phyloP scores from a whole-genome alignment of 2,888 invertebrate genomes.

The Pantelozetes paolii region DNA sequence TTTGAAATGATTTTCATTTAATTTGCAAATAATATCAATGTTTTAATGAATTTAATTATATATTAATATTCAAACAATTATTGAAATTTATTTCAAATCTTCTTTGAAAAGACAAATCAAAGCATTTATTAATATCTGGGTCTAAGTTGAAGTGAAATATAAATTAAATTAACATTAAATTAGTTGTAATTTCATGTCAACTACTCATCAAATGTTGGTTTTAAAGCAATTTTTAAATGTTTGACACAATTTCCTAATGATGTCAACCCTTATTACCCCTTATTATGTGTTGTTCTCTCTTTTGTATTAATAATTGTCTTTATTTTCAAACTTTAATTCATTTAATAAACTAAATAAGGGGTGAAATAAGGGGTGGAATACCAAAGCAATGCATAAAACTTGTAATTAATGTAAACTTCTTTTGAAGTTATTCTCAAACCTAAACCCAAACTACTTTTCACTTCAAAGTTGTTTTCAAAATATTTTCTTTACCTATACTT shows the following conservation, averaged over 20 bases:
- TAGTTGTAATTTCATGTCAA: not conserved
- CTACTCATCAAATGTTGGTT: not conserved
- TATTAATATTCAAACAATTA: not conserved
- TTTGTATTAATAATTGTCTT: not conserved
- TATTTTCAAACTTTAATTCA: not conserved
- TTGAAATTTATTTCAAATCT: not conserved
- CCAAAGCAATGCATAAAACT: not conserved
- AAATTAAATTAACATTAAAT: slow-evolving; percentile 4
- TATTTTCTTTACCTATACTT: not conserved
- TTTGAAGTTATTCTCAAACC: not conserved
- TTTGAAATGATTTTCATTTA: not conserved
- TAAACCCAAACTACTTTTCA: not conserved
- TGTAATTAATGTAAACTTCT: not conserved
- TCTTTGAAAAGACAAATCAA: not conserved
- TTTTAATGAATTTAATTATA: not conserved
- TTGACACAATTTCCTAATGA: slow-evolving; percentile 23
- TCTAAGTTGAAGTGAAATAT: not conserved
- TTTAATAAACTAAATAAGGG: not conserved
- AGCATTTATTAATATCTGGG: not conserved
- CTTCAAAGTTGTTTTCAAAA: not conserved
- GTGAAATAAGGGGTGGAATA: not conserved
- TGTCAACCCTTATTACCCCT: not conserved
- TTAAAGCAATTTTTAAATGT: not conserved
- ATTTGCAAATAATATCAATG: no score
- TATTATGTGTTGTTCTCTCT: not conserved